Conservation (phyloP, 1,140 invertebrate genomes). For the Helicoverpa armigera region DNA sequence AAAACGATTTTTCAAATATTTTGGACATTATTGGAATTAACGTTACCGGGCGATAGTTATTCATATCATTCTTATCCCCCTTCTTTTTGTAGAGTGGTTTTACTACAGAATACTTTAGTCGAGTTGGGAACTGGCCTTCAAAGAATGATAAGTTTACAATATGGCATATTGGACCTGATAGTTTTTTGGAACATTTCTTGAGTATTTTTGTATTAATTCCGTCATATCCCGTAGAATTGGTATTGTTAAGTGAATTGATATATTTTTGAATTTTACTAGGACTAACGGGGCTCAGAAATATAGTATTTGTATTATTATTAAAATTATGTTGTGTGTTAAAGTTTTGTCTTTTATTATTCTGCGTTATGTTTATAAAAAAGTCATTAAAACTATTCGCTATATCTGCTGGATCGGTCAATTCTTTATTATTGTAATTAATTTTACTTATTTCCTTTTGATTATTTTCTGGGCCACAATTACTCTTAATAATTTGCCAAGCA, state of each 20-base stretch:
- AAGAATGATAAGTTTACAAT: constrained; percentile 6
- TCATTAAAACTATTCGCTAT: constrained; percentile 4
- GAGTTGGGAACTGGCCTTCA: too few species aligned
- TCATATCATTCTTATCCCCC: background rate
- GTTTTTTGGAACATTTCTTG: background rate
- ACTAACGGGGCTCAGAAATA: too few species aligned
- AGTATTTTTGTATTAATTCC: background rate
- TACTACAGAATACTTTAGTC: background rate
- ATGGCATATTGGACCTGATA: background rate
- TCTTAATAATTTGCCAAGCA: background rate
- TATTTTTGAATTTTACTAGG: too few species aligned
- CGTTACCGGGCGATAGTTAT: constrained; percentile 1
- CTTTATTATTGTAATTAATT: background rate
- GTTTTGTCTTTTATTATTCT: too few species aligned
- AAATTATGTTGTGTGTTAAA: too few species aligned
- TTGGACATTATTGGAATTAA: background rate
- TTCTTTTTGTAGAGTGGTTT: background rate
- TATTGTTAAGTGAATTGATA: too few species aligned
- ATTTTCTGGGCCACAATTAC: background rate
- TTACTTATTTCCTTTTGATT: background rate
- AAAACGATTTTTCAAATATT: background rate
- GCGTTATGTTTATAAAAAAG: background rate
- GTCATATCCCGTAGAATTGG: too few species aligned
- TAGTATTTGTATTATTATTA: too few species aligned
- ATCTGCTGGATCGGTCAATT: background rate